These are phyloP conservation scores for Alouatta palliata DNA, from an alignment of 2,113 vertebrate genomes.

Conservation along the genomic window DNA sequence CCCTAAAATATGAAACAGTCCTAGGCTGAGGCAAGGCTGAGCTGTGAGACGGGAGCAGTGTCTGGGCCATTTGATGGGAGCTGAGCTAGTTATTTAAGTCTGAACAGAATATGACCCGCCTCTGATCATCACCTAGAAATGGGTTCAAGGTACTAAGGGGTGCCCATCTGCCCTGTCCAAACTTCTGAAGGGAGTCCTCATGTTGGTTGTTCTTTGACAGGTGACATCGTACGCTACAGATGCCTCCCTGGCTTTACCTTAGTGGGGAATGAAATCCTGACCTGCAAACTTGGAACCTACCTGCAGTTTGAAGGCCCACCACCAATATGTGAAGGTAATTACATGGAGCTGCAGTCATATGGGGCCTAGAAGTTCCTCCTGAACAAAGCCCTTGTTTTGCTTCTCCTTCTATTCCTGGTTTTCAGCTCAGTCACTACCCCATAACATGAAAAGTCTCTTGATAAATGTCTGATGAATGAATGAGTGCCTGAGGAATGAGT, in stretches of 20 bases:
- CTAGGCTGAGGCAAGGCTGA: neutral
- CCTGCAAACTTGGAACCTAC: conserved; percentile 92
- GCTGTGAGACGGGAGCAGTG: neutral
- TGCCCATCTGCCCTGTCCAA: rapidly evolving
- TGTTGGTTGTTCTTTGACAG: conserved; percentile 78
- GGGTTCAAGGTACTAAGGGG: neutral
- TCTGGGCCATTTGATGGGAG: neutral
- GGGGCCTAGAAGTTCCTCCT: neutral
- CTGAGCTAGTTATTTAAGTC: neutral
- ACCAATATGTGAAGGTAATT: conserved; percentile 94
- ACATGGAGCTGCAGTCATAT: neutral
- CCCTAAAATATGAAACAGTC: neutral
- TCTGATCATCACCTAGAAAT: neutral
- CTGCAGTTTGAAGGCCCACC: conserved; percentile 96
- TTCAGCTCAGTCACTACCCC: neutral
- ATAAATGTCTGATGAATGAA: neutral
- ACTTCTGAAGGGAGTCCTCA: neutral
- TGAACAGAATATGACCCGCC: neutral
- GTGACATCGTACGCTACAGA: conserved; percentile 94
- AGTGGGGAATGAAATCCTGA: conserved; percentile 93
- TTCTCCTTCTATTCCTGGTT: neutral
- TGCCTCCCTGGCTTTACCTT: conserved; percentile 95
- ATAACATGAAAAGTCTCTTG: neutral
- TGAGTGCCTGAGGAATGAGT: neutral
- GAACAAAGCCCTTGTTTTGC: neutral